Evolutionary conservation across 2,113 vertebrate genomes (phyloP).

Genomic region (Crotalus tigris): DNA sequence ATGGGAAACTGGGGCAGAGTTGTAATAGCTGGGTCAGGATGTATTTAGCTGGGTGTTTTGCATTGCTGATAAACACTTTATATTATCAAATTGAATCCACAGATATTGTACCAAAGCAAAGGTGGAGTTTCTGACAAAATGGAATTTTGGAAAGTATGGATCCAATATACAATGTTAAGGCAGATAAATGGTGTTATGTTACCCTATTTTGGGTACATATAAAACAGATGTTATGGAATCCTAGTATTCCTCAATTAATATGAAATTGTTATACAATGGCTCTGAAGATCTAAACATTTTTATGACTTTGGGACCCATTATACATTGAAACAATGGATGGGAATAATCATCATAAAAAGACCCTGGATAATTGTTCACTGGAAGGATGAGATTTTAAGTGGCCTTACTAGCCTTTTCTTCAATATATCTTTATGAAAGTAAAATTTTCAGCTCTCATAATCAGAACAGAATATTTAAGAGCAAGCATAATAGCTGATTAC

Average conservation of each 20-base stretch:
- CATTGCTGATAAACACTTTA: too few species aligned
- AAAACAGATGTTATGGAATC: background rate
- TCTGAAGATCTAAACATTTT: background rate
- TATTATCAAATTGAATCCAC: too few species aligned
- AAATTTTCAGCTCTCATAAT: background rate
- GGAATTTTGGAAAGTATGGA: too few species aligned
- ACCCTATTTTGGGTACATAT: background rate
- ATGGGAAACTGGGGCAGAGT: background rate
- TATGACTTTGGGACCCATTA: background rate
- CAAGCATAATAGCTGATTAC: background rate
- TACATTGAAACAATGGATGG: background rate
- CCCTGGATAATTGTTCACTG: background rate
- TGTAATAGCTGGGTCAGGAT: background rate
- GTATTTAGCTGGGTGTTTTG: background rate
- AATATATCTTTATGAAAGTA: background rate
- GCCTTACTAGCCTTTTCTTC: background rate
- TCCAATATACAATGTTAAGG: too few species aligned
- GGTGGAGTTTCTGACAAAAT: too few species aligned
- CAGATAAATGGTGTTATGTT: background rate
- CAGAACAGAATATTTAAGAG: background rate
- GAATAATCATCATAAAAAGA: background rate
- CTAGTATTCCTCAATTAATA: background rate
- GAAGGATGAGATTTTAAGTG: background rate
- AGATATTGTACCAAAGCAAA: too few species aligned
- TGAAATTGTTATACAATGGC: background rate